A percentile compares a stretch with the other conserved stretches of the same genome.
Evolutionary conservation across 2,797 vertebrate species (phyloP).

Genomic region (Danio choprae): DNA sequence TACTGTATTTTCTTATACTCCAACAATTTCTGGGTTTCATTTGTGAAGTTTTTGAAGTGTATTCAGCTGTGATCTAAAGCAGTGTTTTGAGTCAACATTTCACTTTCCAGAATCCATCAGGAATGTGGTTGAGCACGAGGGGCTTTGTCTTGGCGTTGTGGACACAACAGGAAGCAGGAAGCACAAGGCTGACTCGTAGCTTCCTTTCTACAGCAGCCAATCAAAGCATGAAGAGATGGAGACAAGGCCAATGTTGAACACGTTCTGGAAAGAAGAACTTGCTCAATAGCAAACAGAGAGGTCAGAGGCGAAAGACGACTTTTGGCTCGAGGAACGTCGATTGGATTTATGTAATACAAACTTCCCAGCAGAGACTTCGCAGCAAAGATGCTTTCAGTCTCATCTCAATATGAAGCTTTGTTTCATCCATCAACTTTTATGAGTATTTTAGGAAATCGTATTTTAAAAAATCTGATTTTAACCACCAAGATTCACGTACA

Average conservation of each 20-base stretch:
- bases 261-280: slow-evolving; percentile 32
- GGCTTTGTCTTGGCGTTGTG: slow-evolving; percentile 68
- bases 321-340: slow-evolving; percentile 53
- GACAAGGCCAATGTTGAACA: slow-evolving; percentile 61
- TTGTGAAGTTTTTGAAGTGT: not conserved
- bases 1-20: not conserved
- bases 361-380: slow-evolving; percentile 32
- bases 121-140: slow-evolving; percentile 38
- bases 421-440: too few relatives aligned
- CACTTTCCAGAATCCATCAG: slow-evolving; percentile 49
- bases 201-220: slow-evolving; percentile 82
- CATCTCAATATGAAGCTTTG: too few relatives aligned
- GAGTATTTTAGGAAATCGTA: too few relatives aligned
- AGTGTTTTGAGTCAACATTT: slow-evolving; percentile 24
- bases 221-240: slow-evolving; percentile 73
- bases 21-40: not conserved
- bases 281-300: slow-evolving; percentile 48
- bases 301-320: slow-evolving; percentile 39
- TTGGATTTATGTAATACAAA: slow-evolving; percentile 50
- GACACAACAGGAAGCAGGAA: slow-evolving; percentile 88
- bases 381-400: too few relatives aligned
- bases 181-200: slow-evolving; percentile 73
- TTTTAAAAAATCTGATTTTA: too few relatives aligned
- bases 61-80: not conserved
- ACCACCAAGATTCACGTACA: too few relatives aligned